Evolutionary conservation across 2,888 invertebrate species (phyloP).

Genomic region (Drosophila barbarae): DNA sequence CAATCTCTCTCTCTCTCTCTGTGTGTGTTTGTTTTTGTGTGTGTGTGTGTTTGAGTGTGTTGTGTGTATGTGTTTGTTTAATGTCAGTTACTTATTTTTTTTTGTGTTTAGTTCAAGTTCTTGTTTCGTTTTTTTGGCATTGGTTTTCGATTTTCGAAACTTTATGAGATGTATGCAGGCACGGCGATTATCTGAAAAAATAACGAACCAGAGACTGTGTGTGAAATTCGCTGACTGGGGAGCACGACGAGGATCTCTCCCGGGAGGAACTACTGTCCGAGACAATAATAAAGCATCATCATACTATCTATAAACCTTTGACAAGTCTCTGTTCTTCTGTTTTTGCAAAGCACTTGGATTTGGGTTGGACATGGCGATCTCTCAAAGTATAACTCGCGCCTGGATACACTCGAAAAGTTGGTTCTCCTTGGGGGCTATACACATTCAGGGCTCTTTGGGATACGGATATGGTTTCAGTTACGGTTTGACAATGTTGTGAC

Average conservation of each 20-base stretch:
- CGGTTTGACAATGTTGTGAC: neutral
- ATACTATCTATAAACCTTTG: neutral
- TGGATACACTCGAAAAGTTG: constrained; percentile 7
- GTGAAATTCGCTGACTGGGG: constrained; percentile 34
- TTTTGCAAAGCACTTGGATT: neutral
- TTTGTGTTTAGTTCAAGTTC: constrained; percentile 53
- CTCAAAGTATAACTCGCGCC: constrained; percentile 1
- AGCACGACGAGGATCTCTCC: constrained; percentile 10
- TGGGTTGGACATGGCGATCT: neutral
- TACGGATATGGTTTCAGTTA: neutral
- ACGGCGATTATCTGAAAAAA: constrained; percentile 69
- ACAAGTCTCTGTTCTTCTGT: constrained; percentile 2
- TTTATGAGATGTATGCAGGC: constrained; percentile 70
- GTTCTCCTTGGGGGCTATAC: neutral
- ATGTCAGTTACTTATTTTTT: constrained; percentile 13
- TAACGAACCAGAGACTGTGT: constrained; percentile 64
- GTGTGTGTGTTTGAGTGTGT: constrained; percentile 1
- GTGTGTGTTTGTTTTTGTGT: constrained; percentile 2
- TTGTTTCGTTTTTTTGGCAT: constrained; percentile 51
- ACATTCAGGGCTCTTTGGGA: constrained; percentile 3
- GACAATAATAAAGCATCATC: neutral
- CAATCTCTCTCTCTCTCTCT: constrained; percentile 3
- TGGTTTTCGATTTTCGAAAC: constrained; percentile 45
- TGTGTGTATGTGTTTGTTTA: neutral
- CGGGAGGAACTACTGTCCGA: constrained; percentile 14